Percentiles rank a stretch among this genome's conserved stretches.
Conservation (phyloP, 2,888 invertebrate species). For the Herminia tarsipennalis region DNA sequence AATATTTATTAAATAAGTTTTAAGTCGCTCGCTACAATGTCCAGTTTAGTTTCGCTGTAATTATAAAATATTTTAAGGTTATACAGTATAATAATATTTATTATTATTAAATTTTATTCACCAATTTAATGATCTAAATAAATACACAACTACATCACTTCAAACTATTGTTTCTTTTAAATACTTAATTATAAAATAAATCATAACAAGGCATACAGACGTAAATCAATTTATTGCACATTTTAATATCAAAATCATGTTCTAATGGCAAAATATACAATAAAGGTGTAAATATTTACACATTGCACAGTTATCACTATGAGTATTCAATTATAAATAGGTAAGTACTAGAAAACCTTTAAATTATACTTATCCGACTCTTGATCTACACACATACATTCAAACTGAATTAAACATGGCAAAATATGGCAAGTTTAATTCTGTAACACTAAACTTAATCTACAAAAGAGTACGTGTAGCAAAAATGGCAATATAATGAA, state of each 20-base stretch:
- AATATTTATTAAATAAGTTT: conserved; percentile 14
- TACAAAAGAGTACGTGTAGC: conserved; percentile 24
- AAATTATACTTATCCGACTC: conserved; percentile 18
- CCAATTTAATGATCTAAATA: conserved; percentile 69
- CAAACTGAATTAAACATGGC: conserved; percentile 78
- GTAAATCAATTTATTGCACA: conserved; percentile 68
- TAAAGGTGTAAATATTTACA: conserved; percentile 44
- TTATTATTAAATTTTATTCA: conserved; percentile 36
- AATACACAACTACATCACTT: conserved; percentile 56
- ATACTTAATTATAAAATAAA: conserved; percentile 18
- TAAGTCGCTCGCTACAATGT: no score
- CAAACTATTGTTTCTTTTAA: conserved; percentile 40
- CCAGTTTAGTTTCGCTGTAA: conserved; percentile 11
- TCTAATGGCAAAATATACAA: conserved; percentile 47
- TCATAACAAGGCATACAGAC: conserved; percentile 28
- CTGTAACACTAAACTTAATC: conserved; percentile 48
- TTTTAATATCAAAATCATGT: conserved; percentile 37
- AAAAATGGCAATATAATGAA: conserved; percentile 51
- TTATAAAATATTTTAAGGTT: conserved; percentile 36
- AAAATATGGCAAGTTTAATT: conserved; percentile 81
- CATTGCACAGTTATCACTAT: conserved; percentile 52
- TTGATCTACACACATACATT: conserved; percentile 23
- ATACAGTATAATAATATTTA: conserved; percentile 28
- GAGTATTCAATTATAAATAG: conserved; percentile 49
- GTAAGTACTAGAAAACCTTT: conserved; percentile 31